Evolutionary conservation across 2,113 vertebrate genomes (phyloP).

Genomic region (Ivindomyrus marchei): DNA sequence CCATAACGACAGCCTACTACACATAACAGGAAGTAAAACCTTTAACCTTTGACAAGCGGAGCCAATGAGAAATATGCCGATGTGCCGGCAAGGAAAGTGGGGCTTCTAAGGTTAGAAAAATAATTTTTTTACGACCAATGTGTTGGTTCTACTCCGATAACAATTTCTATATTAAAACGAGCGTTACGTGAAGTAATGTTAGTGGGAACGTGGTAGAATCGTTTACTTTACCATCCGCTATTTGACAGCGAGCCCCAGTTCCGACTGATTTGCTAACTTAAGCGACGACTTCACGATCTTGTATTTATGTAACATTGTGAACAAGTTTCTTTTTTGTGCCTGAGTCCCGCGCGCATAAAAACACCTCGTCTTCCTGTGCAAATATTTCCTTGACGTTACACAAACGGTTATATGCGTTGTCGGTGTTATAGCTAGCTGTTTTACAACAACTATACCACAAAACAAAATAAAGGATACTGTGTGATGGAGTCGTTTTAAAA

Average conservation of each 20-base stretch:
- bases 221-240: not conserved
- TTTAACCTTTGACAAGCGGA: slow-evolving; percentile 35
- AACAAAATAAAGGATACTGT: not conserved
- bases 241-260: not conserved
- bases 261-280: not conserved
- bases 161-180: not conserved
- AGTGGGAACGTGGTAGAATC: not conserved
- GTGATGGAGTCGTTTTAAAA: not conserved
- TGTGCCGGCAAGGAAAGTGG: slow-evolving; percentile 29
- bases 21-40: slow-evolving; percentile 37
- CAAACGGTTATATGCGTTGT: not conserved
- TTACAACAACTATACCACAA: not conserved
- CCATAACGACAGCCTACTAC: not conserved
- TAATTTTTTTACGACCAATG: not conserved
- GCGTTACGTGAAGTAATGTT: not conserved
- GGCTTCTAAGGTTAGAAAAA: not conserved
- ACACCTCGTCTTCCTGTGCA: not conserved
- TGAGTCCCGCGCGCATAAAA: not conserved
- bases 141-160: not conserved
- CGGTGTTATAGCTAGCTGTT: not conserved
- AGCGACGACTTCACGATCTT: not conserved
- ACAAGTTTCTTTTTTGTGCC: not conserved
- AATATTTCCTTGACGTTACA: not conserved
- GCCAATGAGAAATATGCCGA: slow-evolving; percentile 36
- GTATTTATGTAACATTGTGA: not conserved